A percentile compares a stretch with the other conserved stretches of the same genome.
phyloP scores from a whole-genome alignment of 2,888 invertebrate genomes.

The Gastracanthus pulcherrimus region DNA sequence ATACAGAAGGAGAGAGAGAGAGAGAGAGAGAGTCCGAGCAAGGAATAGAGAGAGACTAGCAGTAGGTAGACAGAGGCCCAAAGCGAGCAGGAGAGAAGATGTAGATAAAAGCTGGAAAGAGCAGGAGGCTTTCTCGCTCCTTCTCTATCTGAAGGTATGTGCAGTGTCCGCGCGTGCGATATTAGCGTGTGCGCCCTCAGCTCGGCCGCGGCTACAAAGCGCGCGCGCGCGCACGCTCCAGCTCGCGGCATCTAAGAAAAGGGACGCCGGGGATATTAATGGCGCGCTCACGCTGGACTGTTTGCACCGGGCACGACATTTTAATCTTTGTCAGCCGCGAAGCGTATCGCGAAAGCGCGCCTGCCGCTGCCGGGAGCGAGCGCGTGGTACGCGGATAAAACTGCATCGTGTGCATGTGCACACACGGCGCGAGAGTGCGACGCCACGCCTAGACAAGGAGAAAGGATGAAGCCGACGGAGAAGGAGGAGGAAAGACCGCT shows the following conservation, averaged over 20 bases:
- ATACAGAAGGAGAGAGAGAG: too few species aligned
- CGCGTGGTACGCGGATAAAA: background rate
- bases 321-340: slow-evolving; percentile 65
- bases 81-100: background rate
- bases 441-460: slow-evolving; percentile 14
- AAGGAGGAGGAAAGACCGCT: background rate
- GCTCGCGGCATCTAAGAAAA: slow-evolving; percentile 37
- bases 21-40: too few species aligned
- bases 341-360: slow-evolving; percentile 57
- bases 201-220: background rate
- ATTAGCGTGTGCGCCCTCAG: background rate
- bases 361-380: slow-evolving; percentile 55
- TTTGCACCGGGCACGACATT: slow-evolving; percentile 63
- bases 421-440: too few species aligned
- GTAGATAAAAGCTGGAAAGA: slow-evolving; percentile 10
- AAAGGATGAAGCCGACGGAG: slow-evolving; percentile 14
- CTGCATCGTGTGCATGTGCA: background rate
- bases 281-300: slow-evolving; percentile 61
- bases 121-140: background rate
- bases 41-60: too few species aligned
- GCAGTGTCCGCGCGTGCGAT: background rate
- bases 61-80: background rate
- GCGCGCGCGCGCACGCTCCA: background rate
- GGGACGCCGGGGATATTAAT: slow-evolving; percentile 60
- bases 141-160: background rate